phyloP scores from a whole-genome alignment of 2,888 invertebrate species.

The Erebia palarica region DNA sequence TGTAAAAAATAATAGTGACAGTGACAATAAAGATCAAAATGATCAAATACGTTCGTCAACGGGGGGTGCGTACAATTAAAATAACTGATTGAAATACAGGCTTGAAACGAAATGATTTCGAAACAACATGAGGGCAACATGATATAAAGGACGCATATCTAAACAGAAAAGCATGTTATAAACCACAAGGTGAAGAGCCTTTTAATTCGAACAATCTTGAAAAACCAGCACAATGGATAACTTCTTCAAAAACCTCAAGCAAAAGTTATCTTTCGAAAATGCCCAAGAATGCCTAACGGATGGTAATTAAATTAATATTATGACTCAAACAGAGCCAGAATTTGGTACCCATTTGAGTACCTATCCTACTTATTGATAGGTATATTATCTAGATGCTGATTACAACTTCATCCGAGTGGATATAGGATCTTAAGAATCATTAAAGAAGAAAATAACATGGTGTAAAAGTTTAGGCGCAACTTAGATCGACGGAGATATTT shows the following conservation, averaged over 20 bases:
- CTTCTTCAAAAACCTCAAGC: constrained; percentile 56
- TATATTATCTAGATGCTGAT: too few relatives aligned
- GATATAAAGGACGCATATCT: not conserved
- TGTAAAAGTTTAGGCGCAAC: too few relatives aligned
- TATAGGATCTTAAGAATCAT: too few relatives aligned
- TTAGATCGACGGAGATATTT: too few relatives aligned
- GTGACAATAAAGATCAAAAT: not conserved
- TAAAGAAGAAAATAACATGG: too few relatives aligned
- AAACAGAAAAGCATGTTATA: not conserved
- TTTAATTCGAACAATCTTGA: not conserved
- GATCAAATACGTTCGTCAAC: too few relatives aligned
- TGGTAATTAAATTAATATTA: constrained; percentile 42
- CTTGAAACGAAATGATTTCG: not conserved
- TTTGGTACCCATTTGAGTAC: not conserved
- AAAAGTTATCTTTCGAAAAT: constrained; percentile 51
- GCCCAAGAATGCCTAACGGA: constrained; percentile 52
- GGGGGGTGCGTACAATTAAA: too few relatives aligned
- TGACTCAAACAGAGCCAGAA: not conserved
- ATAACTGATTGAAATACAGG: too few relatives aligned
- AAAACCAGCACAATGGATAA: constrained; percentile 54
- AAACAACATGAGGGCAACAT: not conserved
- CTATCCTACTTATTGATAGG: too few relatives aligned
- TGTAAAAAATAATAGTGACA: constrained; percentile 6
- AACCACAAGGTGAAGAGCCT: not conserved
- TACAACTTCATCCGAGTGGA: too few relatives aligned